Conservation (phyloP, 2,113 vertebrate species). For the Naja naja region DNA sequence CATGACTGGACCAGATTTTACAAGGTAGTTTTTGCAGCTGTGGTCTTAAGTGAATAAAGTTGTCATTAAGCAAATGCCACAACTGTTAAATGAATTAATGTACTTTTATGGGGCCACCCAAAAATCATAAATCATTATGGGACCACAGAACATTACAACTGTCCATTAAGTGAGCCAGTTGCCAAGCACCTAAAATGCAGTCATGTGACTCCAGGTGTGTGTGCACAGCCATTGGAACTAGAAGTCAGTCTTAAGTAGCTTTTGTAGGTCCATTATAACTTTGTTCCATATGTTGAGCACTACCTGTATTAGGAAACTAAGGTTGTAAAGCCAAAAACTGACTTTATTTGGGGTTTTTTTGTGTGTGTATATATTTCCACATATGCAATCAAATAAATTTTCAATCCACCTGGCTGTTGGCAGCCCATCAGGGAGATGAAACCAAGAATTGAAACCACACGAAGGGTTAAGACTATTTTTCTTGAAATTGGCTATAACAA, state of each 20-base stretch:
- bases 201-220: not conserved
- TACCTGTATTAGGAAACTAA: not conserved
- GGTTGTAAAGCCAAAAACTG: not conserved
- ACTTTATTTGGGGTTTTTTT: not conserved
- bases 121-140: not conserved
- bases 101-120: not conserved
- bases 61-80: not conserved
- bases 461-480: not conserved
- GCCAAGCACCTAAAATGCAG: not conserved
- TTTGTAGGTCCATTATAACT: too few relatives aligned
- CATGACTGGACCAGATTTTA: not conserved
- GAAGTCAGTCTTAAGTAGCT: too few relatives aligned
- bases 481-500: not conserved
- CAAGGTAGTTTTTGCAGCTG: not conserved
- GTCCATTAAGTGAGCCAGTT: not conserved
- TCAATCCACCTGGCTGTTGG: not conserved
- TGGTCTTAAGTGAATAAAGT: not conserved
- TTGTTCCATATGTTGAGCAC: too few relatives aligned
- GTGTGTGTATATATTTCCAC: not conserved
- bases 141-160: not conserved
- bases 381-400: not conserved
- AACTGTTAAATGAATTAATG: not conserved
- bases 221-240: not conserved
- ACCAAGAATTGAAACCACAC: not conserved
- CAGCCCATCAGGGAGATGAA: not conserved